Percentiles rank a stretch among this genome's conserved stretches.
Conservation (phyloP, 2,113 vertebrate species). For the Thunnus thynnus region DNA sequence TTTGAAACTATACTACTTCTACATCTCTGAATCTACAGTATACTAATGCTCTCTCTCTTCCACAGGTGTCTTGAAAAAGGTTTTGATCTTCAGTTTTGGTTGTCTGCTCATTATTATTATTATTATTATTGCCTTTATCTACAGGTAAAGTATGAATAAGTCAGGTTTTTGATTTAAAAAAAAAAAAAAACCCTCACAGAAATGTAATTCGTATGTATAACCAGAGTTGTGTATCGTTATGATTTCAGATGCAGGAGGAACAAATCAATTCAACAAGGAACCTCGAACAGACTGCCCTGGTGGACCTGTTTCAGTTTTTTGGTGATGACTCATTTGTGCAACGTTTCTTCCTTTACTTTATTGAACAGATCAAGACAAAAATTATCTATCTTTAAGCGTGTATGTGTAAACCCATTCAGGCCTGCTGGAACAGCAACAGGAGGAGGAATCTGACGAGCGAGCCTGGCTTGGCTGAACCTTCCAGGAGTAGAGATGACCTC, state of each 20-base stretch:
- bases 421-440: conserved; percentile 10
- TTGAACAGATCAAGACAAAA: neutral
- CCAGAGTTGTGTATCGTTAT: neutral
- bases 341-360: neutral
- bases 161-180: neutral
- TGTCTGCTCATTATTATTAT: neutral
- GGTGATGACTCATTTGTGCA: conserved; percentile 32
- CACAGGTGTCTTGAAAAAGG: conserved; percentile 27
- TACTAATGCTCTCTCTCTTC: conserved; percentile 16
- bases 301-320: neutral
- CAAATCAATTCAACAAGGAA: conserved; percentile 9
- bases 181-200: neutral
- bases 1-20: neutral
- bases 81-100: neutral
- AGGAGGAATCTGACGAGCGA: conserved; percentile 25
- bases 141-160: conserved; percentile 62
- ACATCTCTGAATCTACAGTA: neutral
- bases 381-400: neutral
- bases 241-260: conserved; percentile 54
- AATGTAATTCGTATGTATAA: neutral
- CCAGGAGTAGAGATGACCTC: conserved; percentile 60
- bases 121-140: conserved; percentile 33
- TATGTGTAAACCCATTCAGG: conserved; percentile 32
- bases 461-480: neutral
- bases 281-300: neutral